Base-by-base conservation (phyloP, 2,113 vertebrate genomes). In the Craseonycteris thonglongyai region DNA sequence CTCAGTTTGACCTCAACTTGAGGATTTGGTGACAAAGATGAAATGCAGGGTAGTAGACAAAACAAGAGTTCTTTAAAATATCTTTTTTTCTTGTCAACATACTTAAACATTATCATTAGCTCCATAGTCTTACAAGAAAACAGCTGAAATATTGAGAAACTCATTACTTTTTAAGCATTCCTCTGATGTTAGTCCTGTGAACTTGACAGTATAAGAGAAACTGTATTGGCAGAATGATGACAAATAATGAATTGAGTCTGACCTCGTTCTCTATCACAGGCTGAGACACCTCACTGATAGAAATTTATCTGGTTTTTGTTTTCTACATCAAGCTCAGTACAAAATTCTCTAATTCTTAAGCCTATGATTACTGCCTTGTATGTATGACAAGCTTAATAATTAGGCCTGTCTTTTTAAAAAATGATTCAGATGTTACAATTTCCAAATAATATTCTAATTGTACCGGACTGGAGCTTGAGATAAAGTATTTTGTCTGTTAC, bases 1-100 rank as follows among this genome's bases (percentile, higher is more conserved):
- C 81, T 86, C 58, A 87, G 80, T 86, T 94, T 79, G 58, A 87
- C 30, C 58, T 93, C 45, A 84, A 51, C 74, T 21, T 85, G 56
- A 96, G 40, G 21, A 30, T 92, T 95, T 91, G 58, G 69, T 95
- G 47, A 15, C 47, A 88, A 84, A 58, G 59, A 88, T 88, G 38
- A 93, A 93, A 90, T 16, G 14, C 58, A 84, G 13, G 18, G 28
- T 38, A 93, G 33, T 35, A 76, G 90, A 95, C 42, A 61, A 96
- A 97, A 93, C 69, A 75, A 86, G 74, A 63, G 38, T 75, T 97
- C 69, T 93, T 87, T 63, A 85, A 86, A 95, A 45, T 78, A 86
- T 47, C 51, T 54, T 47, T 54, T 30, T 56, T 66, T 61, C 66
- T 84, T 88, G 40, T 93, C 87, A 95, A 89, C 51, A 26, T 85